Conservation (phyloP, 2,888 invertebrate genomes). For the Pseudococcus viburni region DNA sequence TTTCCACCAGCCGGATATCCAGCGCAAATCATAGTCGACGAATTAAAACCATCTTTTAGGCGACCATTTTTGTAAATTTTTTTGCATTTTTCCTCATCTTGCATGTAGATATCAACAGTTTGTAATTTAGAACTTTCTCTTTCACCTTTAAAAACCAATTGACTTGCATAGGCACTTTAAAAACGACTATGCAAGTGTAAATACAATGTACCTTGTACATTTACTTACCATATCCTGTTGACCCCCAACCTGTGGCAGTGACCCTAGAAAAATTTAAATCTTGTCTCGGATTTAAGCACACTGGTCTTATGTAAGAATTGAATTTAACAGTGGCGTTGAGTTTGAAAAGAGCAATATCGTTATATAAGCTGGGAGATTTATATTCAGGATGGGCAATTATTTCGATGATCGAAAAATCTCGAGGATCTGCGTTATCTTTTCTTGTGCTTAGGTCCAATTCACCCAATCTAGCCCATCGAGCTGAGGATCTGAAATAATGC, state of each 20-base stretch:
- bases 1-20: neutral
- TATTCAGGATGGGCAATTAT: constrained; percentile 19
- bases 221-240: constrained; percentile 9
- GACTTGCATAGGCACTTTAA: too few relatives aligned
- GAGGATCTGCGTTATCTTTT: neutral
- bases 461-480: constrained; percentile 15
- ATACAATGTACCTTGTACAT: too few relatives aligned
- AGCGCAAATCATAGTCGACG: neutral
- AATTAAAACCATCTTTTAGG: neutral
- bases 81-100: neutral
- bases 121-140: neutral
- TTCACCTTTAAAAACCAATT: neutral
- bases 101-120: neutral
- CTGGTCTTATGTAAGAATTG: neutral
- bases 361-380: neutral
- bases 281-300: neutral
- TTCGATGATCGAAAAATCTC: neutral
- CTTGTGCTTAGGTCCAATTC: neutral
- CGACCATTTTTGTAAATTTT: neutral
- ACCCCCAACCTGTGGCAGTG: neutral
- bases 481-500: neutral
- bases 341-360: constrained; percentile 31
- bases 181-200: too few relatives aligned
- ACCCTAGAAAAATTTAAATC: neutral
- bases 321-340: neutral